Evolutionary conservation across 2,888 invertebrate species (phyloP), one percentile per base, ranked within the genome.

Genomic region (Xanthia togata): DNA sequence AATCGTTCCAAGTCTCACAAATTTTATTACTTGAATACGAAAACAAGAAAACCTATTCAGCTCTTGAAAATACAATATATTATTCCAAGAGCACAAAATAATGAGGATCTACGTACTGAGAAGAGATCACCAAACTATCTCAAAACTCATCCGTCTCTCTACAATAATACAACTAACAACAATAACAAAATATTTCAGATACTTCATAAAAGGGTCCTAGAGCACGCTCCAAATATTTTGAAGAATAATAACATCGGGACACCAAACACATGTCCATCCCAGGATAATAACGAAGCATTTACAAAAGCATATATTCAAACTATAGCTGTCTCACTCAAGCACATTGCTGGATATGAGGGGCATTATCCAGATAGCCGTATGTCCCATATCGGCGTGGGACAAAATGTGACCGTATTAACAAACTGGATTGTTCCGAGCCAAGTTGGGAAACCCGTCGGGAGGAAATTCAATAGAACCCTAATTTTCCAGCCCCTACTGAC

Each of bases 391-490:
- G 80, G 83, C 17, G 55, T 31, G 74, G 76, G 70, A 85, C 87
- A 77, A 91, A 91, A 91, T 90, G 87, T 85, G 86, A 89, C 88
- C 89, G 91, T 90, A 93, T 92, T 92, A 92, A 88, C 90, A 90
- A 91, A 91, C 90, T 86, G 86, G 88, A 92, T 92, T 93, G 92
- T 92, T 90, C 91, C 87, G 84, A 79, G 78, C 81, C 87, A 87
- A 88, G 83, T 88, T 87, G 88, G 83, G 84, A 87, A 87, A 78
- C 82, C 79, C 80, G 85, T 75, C 53, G 81, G 85, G 86, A 88
- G 89, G 88, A 90, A 91, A 92, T 92, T 92, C 89, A 93, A 92
- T 93, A 90, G 91, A 82, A 88, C 90, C 91, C 91, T 90, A 92
- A 92, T 92, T 92, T 92, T 87, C 90, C 88, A 89, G 84, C 82